Percentiles rank a stretch among this genome's conserved stretches.
These are phyloP conservation scores for Cephalopholis sonnerati DNA, from an alignment of 2,113 vertebrate species.

Conservation along the genomic window DNA sequence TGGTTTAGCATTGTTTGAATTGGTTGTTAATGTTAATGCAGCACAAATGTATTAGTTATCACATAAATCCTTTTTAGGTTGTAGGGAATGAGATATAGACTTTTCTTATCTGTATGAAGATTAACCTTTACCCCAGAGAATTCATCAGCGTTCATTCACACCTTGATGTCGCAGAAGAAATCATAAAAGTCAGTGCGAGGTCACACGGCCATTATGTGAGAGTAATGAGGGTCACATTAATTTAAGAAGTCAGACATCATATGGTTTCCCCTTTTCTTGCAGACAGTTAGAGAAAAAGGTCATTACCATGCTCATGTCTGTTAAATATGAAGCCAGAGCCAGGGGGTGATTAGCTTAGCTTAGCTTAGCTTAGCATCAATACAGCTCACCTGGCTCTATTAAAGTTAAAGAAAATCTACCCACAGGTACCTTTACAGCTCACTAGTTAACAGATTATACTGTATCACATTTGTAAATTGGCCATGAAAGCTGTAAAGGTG, in stretches of 20 bases:
- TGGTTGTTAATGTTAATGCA: conserved; percentile 16
- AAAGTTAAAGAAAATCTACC: neutral
- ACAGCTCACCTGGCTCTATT: neutral
- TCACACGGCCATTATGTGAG: neutral
- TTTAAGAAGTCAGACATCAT: neutral
- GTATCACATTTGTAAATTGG: neutral
- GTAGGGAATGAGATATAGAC: conserved; percentile 17
- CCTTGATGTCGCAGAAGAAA: neutral
- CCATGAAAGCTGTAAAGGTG: neutral
- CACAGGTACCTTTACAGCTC: neutral
- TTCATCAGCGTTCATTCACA: neutral
- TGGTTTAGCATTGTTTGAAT: conserved; percentile 32
- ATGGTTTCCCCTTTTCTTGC: neutral
- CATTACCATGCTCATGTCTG: neutral
- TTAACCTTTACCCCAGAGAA: neutral
- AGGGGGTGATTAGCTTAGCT: neutral
- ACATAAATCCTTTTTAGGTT: conserved; percentile 27
- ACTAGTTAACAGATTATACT: neutral
- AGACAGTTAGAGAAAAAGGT: neutral
- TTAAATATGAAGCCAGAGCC: neutral
- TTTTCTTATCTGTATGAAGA: neutral
- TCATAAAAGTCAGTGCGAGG: conserved; percentile 6
- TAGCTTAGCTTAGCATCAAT: neutral
- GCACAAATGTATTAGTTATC: conserved; percentile 58
- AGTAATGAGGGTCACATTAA: conserved; percentile 7